Evolutionary conservation across 2,797 vertebrate species (phyloP).

Genomic region (Helicolenus hilgendorfi): DNA sequence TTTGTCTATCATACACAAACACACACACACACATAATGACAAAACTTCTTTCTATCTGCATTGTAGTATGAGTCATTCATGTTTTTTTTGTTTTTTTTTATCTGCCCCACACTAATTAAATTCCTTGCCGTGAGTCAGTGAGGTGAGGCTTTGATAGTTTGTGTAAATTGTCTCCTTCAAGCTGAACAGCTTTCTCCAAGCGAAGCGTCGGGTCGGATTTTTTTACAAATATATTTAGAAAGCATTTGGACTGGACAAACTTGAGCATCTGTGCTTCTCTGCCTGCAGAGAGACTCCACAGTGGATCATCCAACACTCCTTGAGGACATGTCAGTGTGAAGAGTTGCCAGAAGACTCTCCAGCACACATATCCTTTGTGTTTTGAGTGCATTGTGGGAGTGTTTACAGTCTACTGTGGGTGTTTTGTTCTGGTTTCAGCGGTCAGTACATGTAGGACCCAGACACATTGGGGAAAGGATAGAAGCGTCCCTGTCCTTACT

Average conservation of each 20-base stretch:
- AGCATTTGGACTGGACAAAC: constrained; percentile 49
- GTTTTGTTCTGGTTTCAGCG: constrained; percentile 40
- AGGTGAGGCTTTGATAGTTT: constrained; percentile 43
- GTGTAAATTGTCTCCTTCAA: constrained; percentile 3
- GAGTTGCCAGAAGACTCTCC: constrained; percentile 64
- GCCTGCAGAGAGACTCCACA: constrained; percentile 61
- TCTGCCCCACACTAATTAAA: constrained; percentile 40
- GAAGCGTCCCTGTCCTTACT: not conserved
- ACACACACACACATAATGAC: not conserved
- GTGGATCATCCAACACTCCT: constrained; percentile 74
- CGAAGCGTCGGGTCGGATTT: not conserved
- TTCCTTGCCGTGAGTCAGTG: constrained; percentile 17
- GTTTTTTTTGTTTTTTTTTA: not conserved
- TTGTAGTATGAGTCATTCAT: not conserved
- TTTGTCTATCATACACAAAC: constrained; percentile 1
- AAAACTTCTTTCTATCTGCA: not conserved
- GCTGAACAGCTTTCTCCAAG: constrained; percentile 4
- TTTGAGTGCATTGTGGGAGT: constrained; percentile 46
- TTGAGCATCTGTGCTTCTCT: constrained; percentile 64
- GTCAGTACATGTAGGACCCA: constrained; percentile 18
- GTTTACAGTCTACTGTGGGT: constrained; percentile 46
- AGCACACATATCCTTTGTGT: constrained; percentile 41
- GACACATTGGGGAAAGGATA: constrained; percentile 3
- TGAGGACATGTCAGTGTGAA: constrained; percentile 70
- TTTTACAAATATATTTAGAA: constrained; percentile 40